Conservation (phyloP, 2,797 vertebrate genomes). For the Dicrostonyx torquatus region DNA sequence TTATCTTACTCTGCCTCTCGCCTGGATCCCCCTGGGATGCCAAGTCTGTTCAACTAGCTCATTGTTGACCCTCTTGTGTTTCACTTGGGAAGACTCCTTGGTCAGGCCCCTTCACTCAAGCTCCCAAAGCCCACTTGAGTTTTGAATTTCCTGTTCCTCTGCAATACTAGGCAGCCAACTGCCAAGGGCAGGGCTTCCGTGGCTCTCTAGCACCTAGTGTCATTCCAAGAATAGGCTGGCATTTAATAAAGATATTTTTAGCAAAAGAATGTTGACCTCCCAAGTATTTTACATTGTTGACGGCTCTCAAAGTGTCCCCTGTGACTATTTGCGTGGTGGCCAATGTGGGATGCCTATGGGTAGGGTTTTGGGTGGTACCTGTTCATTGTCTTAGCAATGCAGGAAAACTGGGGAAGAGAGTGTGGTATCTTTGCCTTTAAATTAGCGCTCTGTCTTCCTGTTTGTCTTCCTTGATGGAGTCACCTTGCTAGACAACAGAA, state of each 20-base stretch:
- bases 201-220: background rate
- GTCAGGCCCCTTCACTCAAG: background rate
- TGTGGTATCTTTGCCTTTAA: background rate
- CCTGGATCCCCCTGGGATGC: background rate
- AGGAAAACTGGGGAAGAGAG: background rate
- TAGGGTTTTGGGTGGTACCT: background rate
- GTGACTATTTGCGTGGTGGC: background rate
- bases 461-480: slow-evolving; percentile 22
- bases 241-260: slow-evolving; percentile 53
- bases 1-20: background rate
- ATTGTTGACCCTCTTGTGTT: background rate
- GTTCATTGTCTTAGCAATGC: background rate
- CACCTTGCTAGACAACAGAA: slow-evolving; percentile 13
- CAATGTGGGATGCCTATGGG: background rate
- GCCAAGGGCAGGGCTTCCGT: background rate
- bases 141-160: background rate
- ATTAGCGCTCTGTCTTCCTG: background rate
- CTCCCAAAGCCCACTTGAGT: background rate
- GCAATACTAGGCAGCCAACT: background rate
- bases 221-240: slow-evolving; percentile 16
- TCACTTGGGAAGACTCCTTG: background rate
- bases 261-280: slow-evolving; percentile 17
- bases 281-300: background rate
- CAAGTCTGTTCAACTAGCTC: background rate
- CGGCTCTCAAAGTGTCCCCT: background rate